These are phyloP conservation scores for Branchipolynoe longqiensis DNA, from an alignment of 2,888 invertebrate species.

Conservation along the genomic window DNA sequence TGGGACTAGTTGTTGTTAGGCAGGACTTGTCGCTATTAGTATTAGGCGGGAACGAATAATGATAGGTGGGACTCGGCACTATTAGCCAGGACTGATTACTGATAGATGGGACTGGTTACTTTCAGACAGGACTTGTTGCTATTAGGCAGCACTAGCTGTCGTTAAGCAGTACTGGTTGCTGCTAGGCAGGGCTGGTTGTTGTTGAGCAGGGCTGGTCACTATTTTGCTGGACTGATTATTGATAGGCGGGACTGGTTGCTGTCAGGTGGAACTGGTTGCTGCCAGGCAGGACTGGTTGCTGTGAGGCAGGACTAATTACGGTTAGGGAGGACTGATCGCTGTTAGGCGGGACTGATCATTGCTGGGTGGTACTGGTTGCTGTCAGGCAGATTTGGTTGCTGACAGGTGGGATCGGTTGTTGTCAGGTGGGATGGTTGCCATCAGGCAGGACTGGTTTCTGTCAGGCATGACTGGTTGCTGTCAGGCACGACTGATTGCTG, in stretches of 20 bases:
- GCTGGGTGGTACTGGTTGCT: neutral
- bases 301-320: neutral
- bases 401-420: neutral
- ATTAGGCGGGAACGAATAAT: no score
- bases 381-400: neutral
- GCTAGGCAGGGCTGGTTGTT: neutral
- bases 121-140: no score
- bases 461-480: neutral
- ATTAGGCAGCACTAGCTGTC: no score
- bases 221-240: neutral
- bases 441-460: neutral
- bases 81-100: no score
- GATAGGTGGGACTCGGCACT: no score
- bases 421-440: neutral
- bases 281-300: neutral
- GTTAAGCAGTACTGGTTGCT: neutral
- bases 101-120: no score
- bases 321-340: neutral
- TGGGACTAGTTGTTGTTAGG: no score
- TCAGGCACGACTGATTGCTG: neutral
- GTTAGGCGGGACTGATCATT: neutral
- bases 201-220: neutral
- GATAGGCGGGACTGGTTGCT: neutral
- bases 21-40: no score
- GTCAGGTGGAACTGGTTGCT: neutral